phyloP scores from a whole-genome alignment of 1,140 invertebrate genomes.

The Trachymyrmex septentrionalis region DNA sequence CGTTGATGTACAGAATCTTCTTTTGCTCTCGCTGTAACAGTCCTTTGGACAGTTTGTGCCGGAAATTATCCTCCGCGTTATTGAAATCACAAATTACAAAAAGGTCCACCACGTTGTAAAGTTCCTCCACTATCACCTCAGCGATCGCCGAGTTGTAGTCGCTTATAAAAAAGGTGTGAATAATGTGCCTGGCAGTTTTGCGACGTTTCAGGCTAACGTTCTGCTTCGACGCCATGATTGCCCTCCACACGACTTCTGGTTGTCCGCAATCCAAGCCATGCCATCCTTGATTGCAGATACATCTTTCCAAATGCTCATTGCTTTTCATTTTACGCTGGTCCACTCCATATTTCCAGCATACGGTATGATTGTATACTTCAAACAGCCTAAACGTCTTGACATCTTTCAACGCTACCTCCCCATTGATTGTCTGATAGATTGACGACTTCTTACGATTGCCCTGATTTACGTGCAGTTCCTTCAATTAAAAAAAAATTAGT shows the following conservation, averaged over 20 bases:
- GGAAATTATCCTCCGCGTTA: slow-evolving; percentile 84
- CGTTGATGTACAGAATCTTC: slow-evolving; percentile 88
- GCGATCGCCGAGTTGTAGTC: slow-evolving; percentile 87
- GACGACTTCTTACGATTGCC: slow-evolving; percentile 68
- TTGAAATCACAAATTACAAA: slow-evolving; percentile 89
- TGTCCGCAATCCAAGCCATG: slow-evolving; percentile 90
- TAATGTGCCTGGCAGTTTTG: slow-evolving; percentile 85
- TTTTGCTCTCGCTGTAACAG: slow-evolving; percentile 82
- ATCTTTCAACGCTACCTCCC: slow-evolving; percentile 82
- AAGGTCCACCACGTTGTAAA: slow-evolving; percentile 88
- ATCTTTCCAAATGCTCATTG: slow-evolving; percentile 82
- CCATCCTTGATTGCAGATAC: slow-evolving; percentile 88
- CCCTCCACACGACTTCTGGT: slow-evolving; percentile 90
- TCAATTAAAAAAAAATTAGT: slow-evolving; percentile 29
- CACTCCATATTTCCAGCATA: slow-evolving; percentile 87
- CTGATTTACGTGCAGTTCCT: slow-evolving; percentile 68
- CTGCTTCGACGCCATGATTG: slow-evolving; percentile 88
- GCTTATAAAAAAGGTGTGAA: slow-evolving; percentile 88
- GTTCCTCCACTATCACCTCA: slow-evolving; percentile 88
- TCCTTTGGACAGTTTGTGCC: slow-evolving; percentile 81
- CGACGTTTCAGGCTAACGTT: slow-evolving; percentile 85
- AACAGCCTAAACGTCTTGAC: slow-evolving; percentile 83
- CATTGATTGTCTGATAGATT: slow-evolving; percentile 81
- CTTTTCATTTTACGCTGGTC: slow-evolving; percentile 84
- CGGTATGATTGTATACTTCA: slow-evolving; percentile 86